A percentile compares a stretch with the other conserved stretches of the same genome.
Evolutionary conservation across 2,797 vertebrate genomes (phyloP).

Genomic region (Coranthus polyacanthus): DNA sequence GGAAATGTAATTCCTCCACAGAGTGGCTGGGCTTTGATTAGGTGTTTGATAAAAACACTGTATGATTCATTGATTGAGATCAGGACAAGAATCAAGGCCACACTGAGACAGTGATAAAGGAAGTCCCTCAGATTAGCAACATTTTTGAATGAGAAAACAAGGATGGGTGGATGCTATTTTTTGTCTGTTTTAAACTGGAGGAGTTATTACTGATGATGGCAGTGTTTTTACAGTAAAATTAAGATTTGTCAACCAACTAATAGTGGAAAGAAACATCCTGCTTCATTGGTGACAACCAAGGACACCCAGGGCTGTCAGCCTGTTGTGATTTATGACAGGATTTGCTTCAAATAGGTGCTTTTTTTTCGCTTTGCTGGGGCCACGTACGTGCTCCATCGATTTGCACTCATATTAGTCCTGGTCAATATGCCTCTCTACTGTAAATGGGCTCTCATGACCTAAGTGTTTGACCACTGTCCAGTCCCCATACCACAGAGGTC

Average conservation of each 20-base stretch:
- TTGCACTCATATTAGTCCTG: constrained; percentile 59
- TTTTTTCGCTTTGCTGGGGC: constrained; percentile 37
- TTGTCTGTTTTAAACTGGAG: too few species aligned
- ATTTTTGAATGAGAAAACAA: too few species aligned
- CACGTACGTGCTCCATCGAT: constrained; percentile 64
- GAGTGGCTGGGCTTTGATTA: too few species aligned
- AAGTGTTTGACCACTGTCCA: constrained; percentile 46
- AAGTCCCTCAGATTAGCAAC: too few species aligned
- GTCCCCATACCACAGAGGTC: constrained; percentile 39
- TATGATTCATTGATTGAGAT: too few species aligned
- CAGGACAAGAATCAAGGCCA: too few species aligned
- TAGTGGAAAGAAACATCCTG: constrained; percentile 6
- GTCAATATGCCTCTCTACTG: constrained; percentile 62
- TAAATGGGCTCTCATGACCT: constrained; percentile 27
- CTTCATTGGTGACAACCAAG: constrained; percentile 13
- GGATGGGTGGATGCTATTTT: too few species aligned
- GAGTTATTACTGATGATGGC: neutral
- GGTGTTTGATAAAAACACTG: too few species aligned
- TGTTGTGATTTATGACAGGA: constrained; percentile 56
- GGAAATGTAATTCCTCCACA: too few species aligned
- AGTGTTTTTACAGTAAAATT: constrained; percentile 1
- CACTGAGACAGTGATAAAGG: too few species aligned
- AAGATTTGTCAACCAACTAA: neutral
- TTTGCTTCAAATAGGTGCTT: constrained; percentile 39
- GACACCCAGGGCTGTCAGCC: constrained; percentile 28